Evolutionary conservation across 30 jellyfish, hydroid and myxozoan species (phyloP), one percentile per base, ranked within the genome.

Genomic region (Nemopilema nomurai): DNA sequence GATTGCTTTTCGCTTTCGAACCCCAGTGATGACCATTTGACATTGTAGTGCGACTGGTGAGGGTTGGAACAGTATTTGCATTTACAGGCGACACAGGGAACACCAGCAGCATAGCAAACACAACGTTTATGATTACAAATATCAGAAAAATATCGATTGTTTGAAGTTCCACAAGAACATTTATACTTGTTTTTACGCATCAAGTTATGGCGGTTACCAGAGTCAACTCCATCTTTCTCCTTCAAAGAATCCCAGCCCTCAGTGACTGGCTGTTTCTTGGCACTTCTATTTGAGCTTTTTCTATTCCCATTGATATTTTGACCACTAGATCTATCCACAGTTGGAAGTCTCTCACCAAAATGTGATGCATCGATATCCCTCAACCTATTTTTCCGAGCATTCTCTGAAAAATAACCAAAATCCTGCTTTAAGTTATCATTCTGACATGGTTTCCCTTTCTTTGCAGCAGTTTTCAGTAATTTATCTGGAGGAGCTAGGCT

Each of bases 31-130:
- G 91, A 32, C 91, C 91, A 70, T 83, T 29, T 49, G 26, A 33
- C 68, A 22, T 71, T 65, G 26, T 75, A 72, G 26, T 51, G 68
- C n/a, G 91, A 27, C 80, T 71, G 30, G 65, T 71, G 76, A 16
- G 97, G 97, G 79, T 90, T 90, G 66, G 97, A 90, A 52, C 97
- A 90, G 69, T 83, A 90, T 28, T 79, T 79, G 78, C 97, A 90
- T 72, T 90, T 90, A 72, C 97, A 90, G 76, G 84, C 77, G 8
- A 86, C 84, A 69, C 97, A 90, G 0, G 97, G 89, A n/a, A 91
- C 90, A n/a, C 93, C 95, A 28, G 90, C 95, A 31, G 95, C 84
- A 70, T 22, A 90, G 52, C 97, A 90, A 8, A 91, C 95, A 71
- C 97, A 90, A 18, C 97, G 95, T 29, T 79, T 67, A 66, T 90